Percentiles rank a stretch among this genome's conserved stretches.
phyloP scores from a whole-genome alignment of 2,113 vertebrate species.

The Caloenas nicobarica region DNA sequence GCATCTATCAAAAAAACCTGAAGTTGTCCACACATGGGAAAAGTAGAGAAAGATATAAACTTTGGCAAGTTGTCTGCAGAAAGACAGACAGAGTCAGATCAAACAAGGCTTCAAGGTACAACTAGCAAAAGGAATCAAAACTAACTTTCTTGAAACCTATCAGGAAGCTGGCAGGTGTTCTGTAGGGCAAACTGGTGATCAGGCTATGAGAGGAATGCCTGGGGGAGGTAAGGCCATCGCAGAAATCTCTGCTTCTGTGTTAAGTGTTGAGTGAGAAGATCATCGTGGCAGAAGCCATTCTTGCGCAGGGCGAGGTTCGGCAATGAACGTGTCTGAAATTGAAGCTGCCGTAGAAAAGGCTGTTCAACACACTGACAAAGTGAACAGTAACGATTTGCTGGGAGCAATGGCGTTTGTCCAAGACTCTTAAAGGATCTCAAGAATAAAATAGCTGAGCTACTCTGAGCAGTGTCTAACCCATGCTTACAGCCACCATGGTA shows the following conservation, averaged over 20 bases:
- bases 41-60: background rate
- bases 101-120: background rate
- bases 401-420: slow-evolving; percentile 10
- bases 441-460: background rate
- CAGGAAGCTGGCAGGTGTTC: background rate
- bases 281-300: background rate
- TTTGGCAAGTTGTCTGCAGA: background rate
- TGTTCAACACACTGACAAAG: background rate
- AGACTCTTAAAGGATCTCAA: background rate
- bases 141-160: background rate
- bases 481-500: fast-evolving
- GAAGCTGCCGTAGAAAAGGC: background rate
- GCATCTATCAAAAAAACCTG: background rate
- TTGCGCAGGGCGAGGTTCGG: background rate
- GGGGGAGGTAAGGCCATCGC: background rate
- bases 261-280: background rate
- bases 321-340: background rate
- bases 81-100: background rate
- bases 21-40: background rate
- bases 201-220: background rate
- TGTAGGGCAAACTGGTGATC: background rate
- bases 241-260: background rate
- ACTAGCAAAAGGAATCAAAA: background rate
- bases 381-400: background rate
- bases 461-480: background rate